These are phyloP conservation scores for Hyperopisus bebe DNA, from an alignment of 2,113 vertebrate species.

Conservation along the genomic window DNA sequence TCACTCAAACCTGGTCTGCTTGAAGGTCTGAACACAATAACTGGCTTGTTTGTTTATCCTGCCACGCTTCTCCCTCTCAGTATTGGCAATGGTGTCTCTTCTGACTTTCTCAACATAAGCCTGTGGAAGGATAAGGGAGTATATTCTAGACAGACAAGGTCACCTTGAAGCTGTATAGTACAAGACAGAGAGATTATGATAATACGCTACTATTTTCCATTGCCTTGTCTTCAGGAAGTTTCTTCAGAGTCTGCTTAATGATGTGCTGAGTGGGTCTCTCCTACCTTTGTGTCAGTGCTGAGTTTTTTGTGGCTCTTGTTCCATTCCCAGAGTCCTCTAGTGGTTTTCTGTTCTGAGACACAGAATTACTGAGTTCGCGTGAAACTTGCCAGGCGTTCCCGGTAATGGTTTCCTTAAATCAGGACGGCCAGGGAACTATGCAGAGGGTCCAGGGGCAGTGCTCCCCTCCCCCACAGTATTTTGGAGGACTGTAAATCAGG, in stretches of 20 bases:
- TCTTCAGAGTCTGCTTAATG: background rate
- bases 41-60: background rate
- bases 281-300: background rate
- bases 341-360: background rate
- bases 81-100: background rate
- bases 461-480: background rate
- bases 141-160: background rate
- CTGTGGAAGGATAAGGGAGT: background rate
- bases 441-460: background rate
- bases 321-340: background rate
- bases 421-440: background rate
- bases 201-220: background rate
- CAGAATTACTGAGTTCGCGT: background rate
- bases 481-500: background rate
- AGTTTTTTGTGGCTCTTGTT: background rate
- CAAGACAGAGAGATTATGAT: constrained; percentile 3
- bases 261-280: background rate
- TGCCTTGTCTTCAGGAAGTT: background rate
- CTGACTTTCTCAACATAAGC: background rate
- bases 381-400: background rate
- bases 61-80: background rate
- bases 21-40: background rate
- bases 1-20: background rate
- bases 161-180: constrained; percentile 6
- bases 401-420: constrained; percentile 11